Percentiles rank a stretch among this genome's conserved stretches.
Evolutionary conservation across 1,140 invertebrate species (phyloP).

Genomic region (Drosophila eugracilis): DNA sequence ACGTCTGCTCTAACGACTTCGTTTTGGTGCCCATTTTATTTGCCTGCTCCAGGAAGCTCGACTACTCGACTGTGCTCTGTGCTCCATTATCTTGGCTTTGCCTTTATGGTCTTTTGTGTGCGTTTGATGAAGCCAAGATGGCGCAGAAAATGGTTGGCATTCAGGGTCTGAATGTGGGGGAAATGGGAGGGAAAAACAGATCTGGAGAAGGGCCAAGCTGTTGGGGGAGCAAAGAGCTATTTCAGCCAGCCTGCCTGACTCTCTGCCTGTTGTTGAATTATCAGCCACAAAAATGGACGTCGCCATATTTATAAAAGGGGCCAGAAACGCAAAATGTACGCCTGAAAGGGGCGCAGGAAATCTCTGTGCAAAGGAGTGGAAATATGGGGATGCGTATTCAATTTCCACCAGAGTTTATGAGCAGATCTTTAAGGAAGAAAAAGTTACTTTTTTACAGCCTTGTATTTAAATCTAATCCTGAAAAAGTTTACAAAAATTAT

Average conservation of each 20-base stretch:
- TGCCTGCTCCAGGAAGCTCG: slow-evolving; percentile 56
- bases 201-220: not conserved
- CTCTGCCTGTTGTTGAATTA: slow-evolving; percentile 69
- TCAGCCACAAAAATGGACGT: slow-evolving; percentile 82
- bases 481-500: too few relatives aligned
- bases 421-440: slow-evolving; percentile 5
- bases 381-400: slow-evolving; percentile 16
- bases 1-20: slow-evolving; percentile 72
- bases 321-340: slow-evolving; percentile 26
- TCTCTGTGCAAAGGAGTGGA: slow-evolving; percentile 30
- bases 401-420: slow-evolving; percentile 15
- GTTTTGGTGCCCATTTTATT: slow-evolving; percentile 80
- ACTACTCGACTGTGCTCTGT: slow-evolving; percentile 32
- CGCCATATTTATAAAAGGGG: slow-evolving; percentile 71
- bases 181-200: slow-evolving; percentile 5
- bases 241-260: slow-evolving; percentile 39
- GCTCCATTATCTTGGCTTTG: slow-evolving; percentile 78
- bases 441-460: slow-evolving; percentile 17
- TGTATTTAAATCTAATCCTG: too few relatives aligned
- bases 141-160: slow-evolving; percentile 70
- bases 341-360: slow-evolving; percentile 5
- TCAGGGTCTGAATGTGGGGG: slow-evolving; percentile 9
- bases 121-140: slow-evolving; percentile 83
- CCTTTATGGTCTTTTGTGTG: slow-evolving; percentile 82
- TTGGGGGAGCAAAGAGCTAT: slow-evolving; percentile 35